Evolutionary conservation across 1,140 invertebrate species (phyloP).

Genomic region (Trachymyrmex cornetzi): DNA sequence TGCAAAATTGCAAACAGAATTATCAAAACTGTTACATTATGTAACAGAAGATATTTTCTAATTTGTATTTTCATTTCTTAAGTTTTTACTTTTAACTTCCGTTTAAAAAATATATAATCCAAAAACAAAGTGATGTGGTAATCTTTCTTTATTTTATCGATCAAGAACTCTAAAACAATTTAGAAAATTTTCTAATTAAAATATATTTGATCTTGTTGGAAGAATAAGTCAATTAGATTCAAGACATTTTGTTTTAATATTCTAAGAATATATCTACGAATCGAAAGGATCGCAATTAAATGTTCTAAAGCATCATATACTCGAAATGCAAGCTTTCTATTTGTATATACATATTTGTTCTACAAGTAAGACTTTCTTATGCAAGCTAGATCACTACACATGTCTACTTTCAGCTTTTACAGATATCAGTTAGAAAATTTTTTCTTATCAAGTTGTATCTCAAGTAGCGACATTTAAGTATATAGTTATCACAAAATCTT

Average conservation of each 20-base stretch:
- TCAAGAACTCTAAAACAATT: background rate
- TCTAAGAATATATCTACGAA: background rate
- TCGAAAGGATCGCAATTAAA: background rate
- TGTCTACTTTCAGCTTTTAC: background rate
- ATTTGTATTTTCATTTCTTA: no score
- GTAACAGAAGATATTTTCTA: no score
- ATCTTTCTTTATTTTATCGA: background rate
- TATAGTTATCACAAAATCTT: background rate
- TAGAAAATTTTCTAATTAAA: background rate
- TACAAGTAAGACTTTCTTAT: background rate
- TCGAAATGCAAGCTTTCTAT: background rate
- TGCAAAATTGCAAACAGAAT: no score
- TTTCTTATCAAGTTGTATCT: background rate
- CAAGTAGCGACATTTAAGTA: background rate
- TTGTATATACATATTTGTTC: background rate
- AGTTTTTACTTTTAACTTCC: no score
- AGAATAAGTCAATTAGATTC: background rate
- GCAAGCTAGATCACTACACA: background rate
- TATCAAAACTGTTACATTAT: no score
- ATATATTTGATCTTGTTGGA: background rate
- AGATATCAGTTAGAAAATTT: background rate
- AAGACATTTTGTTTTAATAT: background rate
- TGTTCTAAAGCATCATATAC: background rate
- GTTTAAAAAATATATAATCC: no score
- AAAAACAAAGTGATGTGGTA: no score